Conservation (phyloP, 2,113 vertebrate species). For the Neodontobutis hainanensis region DNA sequence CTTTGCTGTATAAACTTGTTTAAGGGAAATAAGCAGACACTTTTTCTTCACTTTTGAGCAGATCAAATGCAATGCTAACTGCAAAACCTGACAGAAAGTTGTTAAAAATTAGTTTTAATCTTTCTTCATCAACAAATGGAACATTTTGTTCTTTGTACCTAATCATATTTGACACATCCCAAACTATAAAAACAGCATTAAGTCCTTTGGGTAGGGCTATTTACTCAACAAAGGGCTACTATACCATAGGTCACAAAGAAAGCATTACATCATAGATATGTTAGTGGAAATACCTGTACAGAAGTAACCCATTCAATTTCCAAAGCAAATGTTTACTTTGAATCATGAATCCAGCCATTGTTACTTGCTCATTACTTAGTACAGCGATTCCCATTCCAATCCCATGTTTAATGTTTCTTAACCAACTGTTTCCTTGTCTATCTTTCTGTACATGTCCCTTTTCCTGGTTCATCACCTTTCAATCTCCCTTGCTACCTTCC, state of each 20-base stretch:
- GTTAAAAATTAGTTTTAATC: too few species aligned
- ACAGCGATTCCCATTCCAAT: neutral
- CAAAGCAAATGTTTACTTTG: neutral
- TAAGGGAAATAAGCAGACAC: too few species aligned
- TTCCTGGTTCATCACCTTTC: conserved; percentile 20
- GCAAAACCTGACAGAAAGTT: too few species aligned
- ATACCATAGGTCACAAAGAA: neutral
- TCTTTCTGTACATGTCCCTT: neutral
- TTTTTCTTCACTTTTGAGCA: too few species aligned
- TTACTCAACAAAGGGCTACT: neutral
- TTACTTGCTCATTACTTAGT: neutral
- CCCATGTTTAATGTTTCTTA: conserved; percentile 44
- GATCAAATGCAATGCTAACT: too few species aligned
- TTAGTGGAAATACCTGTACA: neutral
- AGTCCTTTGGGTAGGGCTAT: neutral
- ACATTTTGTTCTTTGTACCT: neutral
- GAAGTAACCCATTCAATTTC: neutral
- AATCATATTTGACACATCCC: neutral
- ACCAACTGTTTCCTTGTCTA: conserved; percentile 70
- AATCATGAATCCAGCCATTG: neutral
- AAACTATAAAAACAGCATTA: neutral
- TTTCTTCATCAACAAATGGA: neutral
- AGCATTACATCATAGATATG: neutral
- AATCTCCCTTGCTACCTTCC: conserved; percentile 21
- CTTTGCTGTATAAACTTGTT: too few species aligned